Evolutionary conservation across 2,888 invertebrate genomes (phyloP), one percentile per base, ranked within the genome.

Genomic region (Perizoma flavofasciatum): DNA sequence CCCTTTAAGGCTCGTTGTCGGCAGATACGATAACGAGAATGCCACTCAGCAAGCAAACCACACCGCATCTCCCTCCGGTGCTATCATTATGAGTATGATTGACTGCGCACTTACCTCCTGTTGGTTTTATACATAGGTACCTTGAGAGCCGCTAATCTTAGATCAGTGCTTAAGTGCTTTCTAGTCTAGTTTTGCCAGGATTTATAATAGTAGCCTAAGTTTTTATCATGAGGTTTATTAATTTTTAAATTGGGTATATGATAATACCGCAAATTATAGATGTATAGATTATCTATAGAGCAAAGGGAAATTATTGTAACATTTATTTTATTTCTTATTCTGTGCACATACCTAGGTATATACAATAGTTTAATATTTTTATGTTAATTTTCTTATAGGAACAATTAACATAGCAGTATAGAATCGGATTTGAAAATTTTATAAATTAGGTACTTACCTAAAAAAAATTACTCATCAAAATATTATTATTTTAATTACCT

Each of bases 71-170:
- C 83, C 77, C 82, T 79, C 74, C 74, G 73, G 79, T 82, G 79
- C 85, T 85, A 86, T 90, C 85, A 88, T 90, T 89, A 89, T 82
- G 71, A 63, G 73, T 70, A 81, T 89, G 89, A 89, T 89, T 89
- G 88, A 89, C 86, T 86, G 79, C 82, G 78, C 81, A 81, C 83
- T 88, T 81, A 82, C 81, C 82, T 84, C 83, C 72, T 85, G 79
- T 83, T 82, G 78, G 80, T 81, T 83, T 79, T 73, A 73, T 74
- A 73, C 68, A 63, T 74, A 73, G 60, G 55, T 66, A 67, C 61
- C 56, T 37, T 44, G 50, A 57, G 57, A 56, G 57, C 54, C 35
- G 57, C 58, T 57, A 53, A 66, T 60, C 59, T 57, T 33, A 44
- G 58, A 55, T 58, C 61, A 50, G 47, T 48, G 35, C 40, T 46